Base-by-base conservation (phyloP, 2,113 vertebrate genomes). In the Steatornis caripensis region DNA sequence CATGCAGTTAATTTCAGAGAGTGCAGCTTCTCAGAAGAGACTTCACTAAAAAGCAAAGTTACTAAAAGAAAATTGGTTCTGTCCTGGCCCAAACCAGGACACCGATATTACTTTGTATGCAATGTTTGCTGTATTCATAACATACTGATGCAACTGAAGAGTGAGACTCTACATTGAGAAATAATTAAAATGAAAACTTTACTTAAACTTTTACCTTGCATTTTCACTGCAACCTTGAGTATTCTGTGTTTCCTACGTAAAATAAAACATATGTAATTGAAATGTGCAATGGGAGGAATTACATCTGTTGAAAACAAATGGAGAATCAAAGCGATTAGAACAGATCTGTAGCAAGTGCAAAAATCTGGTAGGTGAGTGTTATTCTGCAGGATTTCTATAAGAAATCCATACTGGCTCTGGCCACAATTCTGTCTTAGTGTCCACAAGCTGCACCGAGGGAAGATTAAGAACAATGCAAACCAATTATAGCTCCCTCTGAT, bases 91-190 rank as follows among this genome's bases (percentile, higher is more conserved):
- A n/a, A n/a, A n/a, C n/a, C n/a, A n/a, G n/a, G n/a, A n/a, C n/a
- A n/a, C n/a, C n/a, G 24, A 27, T 34, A 71, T 53, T 71, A 15
- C 4, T 16, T 3, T 21, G 22, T 39, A 70, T 55, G 87, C 41
- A 57, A 37, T 48, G 19, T 5, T 57, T 79, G 4, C 12, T 78
- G 6, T 26, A 57, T 55, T 62, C 26, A 16, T 75, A 70, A 29
- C 0, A 0, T 57, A n/a, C 12, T 48, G 10, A 43, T 54, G n/a
- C 9, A 89, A 72, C 3, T 18, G 43, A 39, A 65, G 8, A 68
- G 14, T 12, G 80, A 17, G 26, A 84, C 66, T 65, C 10, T 24
- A 43, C 7, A 46, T 0, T 41, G 37, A 70, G 36, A 76, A 79
- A 78, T 3, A 70, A 53, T 32, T 51, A 58, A 77, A 91, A 64